Evolutionary conservation across 2,797 vertebrate species (phyloP), one percentile per base, ranked within the genome.

Genomic region (Parotocinclus haroldoi): DNA sequence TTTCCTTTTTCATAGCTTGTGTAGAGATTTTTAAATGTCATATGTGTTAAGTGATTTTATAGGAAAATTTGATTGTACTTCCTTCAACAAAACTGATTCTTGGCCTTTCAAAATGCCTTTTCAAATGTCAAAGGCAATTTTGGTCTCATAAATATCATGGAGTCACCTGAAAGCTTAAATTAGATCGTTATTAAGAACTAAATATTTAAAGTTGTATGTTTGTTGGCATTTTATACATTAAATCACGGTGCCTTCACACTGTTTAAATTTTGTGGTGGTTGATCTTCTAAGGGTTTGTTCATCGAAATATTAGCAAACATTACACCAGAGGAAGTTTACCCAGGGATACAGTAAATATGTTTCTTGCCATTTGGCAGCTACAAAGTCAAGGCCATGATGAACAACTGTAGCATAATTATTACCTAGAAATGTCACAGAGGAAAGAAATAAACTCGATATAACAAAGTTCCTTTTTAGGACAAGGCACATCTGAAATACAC

Each of bases 401-500:
- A 63, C 13, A 64, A 39, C 48, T 57, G 38, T 46, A 56, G 63
- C 58, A 51, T 52, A 60, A 62, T 69, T 37, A 72, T 55, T 66
- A 71, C 27, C 58, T 53, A 40, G 39, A 66, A 74, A 51, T 63
- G 40, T 74, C 62, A 66, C 58, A 75, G 58, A 58, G 52, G 16
- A 66, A 40, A 62, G 16, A 9, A 70, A 73, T 62, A 66, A 70
- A 64, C 58, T 54, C 57, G 71, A 69, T 36, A 68, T 36, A 55
- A 65, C 53, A 72, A 72, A 71, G 81, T 55, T 79, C 51, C 9
- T 13, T 49, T n/a, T 78, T 63, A 85, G 71, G 81, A 78, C 81
- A 78, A 68, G 50, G 56, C 61, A 69, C 13, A 68, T 78, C 76
- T 82, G 77, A 82, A 83, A 80, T 72, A 68, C 61, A 72, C 69